These are phyloP conservation scores for Gila robusta DNA, from an alignment of 2,797 vertebrate genomes.

Conservation along the genomic window DNA sequence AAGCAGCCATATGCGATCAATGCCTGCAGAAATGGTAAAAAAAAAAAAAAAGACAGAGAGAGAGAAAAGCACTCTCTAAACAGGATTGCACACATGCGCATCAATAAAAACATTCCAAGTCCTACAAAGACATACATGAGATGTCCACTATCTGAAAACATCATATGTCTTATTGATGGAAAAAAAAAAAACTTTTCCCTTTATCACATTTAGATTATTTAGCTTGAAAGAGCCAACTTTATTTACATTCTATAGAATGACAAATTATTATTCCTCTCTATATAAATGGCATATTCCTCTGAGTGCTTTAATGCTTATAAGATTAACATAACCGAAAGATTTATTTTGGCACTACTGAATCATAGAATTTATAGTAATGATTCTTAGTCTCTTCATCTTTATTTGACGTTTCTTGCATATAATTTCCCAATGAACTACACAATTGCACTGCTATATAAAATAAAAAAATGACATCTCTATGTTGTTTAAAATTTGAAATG, in stretches of 20 bases:
- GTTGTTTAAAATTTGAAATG: neutral
- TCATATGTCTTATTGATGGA: neutral
- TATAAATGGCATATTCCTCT: neutral
- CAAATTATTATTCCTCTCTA: neutral
- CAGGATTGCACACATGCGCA: constrained; percentile 1
- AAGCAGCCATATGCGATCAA: constrained; percentile 45
- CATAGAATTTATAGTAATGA: neutral
- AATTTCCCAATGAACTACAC: neutral
- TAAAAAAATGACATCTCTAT: neutral
- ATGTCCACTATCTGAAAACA: neutral
- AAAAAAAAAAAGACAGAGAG: neutral
- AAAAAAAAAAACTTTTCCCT: neutral
- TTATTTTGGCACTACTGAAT: neutral
- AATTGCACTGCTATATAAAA: neutral
- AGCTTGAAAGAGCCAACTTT: neutral
- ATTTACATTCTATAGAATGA: neutral
- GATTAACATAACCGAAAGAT: neutral
- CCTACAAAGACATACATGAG: neutral
- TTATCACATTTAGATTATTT: neutral
- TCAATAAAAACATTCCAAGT: neutral
- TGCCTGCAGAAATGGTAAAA: constrained; percentile 1
- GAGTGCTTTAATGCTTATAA: neutral
- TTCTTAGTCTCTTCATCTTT: neutral
- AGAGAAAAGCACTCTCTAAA: neutral
- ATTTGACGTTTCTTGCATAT: neutral